phyloP scores from a whole-genome alignment of 2,797 vertebrate species.

The Melopsittacus undulatus region DNA sequence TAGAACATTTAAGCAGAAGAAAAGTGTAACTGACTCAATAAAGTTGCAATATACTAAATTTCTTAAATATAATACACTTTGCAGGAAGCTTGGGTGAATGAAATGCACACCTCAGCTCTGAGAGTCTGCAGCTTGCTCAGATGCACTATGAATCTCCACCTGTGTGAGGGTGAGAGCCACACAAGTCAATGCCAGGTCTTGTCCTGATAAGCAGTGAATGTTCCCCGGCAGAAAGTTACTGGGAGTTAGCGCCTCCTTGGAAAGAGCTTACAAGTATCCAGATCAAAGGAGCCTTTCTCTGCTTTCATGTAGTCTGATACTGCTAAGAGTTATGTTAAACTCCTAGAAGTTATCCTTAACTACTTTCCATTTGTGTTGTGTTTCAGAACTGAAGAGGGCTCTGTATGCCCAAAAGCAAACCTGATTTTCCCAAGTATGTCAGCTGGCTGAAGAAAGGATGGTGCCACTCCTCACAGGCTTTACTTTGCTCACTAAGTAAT shows the following conservation, averaged over 20 bases:
- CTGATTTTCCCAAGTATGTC: not conserved
- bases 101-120: not conserved
- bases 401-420: not conserved
- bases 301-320: not conserved
- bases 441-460: not conserved
- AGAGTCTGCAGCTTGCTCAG: not conserved
- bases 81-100: not conserved
- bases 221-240: not conserved
- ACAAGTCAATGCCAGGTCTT: not conserved
- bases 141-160: not conserved
- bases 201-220: not conserved
- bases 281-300: constrained; percentile 4
- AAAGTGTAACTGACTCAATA: not conserved
- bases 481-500: not conserved
- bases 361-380: not conserved
- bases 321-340: not conserved
- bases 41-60: not conserved
- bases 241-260: not conserved
- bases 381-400: constrained; percentile 8
- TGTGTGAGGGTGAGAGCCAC: not conserved
- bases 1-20: not conserved
- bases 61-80: not conserved
- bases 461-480: not conserved
- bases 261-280: not conserved
- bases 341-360: not conserved